These are phyloP conservation scores for Chrysomela aeneicollis DNA, from an alignment of 2,888 invertebrate species.

Conservation along the genomic window DNA sequence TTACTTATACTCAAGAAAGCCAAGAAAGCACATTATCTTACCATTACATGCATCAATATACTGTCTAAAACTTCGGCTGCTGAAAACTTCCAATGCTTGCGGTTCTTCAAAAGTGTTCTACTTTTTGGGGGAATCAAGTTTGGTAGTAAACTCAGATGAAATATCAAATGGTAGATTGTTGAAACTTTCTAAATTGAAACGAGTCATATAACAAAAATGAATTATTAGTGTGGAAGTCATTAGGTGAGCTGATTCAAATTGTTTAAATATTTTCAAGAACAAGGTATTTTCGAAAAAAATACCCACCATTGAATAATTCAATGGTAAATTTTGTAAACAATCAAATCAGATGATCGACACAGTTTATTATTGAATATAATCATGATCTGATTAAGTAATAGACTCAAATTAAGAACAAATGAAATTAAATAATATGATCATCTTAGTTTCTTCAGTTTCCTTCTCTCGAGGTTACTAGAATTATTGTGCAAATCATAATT, in stretches of 20 bases:
- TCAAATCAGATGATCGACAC: no score
- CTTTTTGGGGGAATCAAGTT: neutral
- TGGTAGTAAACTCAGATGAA: conserved; percentile 11
- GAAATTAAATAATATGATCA: conserved; percentile 2
- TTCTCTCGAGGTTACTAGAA: no score
- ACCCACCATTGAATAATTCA: no score
- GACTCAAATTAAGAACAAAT: no score
- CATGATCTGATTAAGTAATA: neutral
- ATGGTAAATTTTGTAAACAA: no score
- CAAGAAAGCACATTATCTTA: no score
- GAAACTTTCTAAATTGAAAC: neutral
- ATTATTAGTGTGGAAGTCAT: conserved; percentile 4
- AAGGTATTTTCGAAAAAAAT: no score
- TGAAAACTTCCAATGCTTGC: conserved; percentile 10
- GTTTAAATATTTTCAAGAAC: conserved; percentile 5
- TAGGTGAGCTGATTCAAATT: conserved; percentile 3
- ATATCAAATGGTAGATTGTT: conserved; percentile 5
- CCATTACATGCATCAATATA: no score
- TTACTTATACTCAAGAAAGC: no score
- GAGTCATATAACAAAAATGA: conserved; percentile 2
- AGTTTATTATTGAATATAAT: neutral
- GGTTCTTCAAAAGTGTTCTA: conserved; percentile 7
- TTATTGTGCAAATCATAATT: no score
- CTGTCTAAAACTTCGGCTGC: neutral
- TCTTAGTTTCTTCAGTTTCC: conserved; percentile 5